Base-by-base conservation (phyloP, 2,888 invertebrate genomes). In the Patella caerulea region DNA sequence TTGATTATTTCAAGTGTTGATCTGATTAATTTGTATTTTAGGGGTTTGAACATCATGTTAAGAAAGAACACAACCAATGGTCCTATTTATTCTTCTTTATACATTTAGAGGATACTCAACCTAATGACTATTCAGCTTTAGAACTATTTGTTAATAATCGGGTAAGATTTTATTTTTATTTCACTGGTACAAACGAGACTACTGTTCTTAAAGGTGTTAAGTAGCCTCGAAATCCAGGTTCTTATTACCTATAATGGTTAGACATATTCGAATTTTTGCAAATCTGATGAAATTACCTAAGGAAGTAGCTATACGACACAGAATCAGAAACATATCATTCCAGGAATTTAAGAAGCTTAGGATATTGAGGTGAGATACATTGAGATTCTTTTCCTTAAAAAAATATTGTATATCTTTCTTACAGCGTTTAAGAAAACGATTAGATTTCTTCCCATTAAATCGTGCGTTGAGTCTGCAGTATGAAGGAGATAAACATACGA, bases 81-180 rank as follows among this genome's bases (percentile, higher is more conserved):
- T 88, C 91, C 0, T 91, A 91, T 80, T 78, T 91, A 71, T 92
- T 91, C 83, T 92, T 91, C 87, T 91, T 92, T 82, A 90, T 91
- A 17, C 90, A 91, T 76, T 84, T 91, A 77, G 88, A 89, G 45
- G 90, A 92, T 79, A 92, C 91, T 9, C 79, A 88, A 52, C 82
- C 85, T 29, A 92, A 91, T 82, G 91, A 91, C 82, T 91, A 91
- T 82, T 88, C 89, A 0, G 88, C 91, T 15, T 76, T 91, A 54
- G 91, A 92, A 79, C 87, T 91, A 11, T 88, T 88, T 76, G 89
- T 91, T 52, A 84, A 84, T 78, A 85, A 88, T 65, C 70, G 85
- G 86, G 91, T 91, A 82, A 82, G 88, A 12, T 65, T 65, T 14
- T 24, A 11, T 17, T 15, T 56, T 56, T 56, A 17, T 56, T 7